These are phyloP conservation scores for Sesamia inferens DNA, from an alignment of 2,888 invertebrate genomes.

Conservation along the genomic window DNA sequence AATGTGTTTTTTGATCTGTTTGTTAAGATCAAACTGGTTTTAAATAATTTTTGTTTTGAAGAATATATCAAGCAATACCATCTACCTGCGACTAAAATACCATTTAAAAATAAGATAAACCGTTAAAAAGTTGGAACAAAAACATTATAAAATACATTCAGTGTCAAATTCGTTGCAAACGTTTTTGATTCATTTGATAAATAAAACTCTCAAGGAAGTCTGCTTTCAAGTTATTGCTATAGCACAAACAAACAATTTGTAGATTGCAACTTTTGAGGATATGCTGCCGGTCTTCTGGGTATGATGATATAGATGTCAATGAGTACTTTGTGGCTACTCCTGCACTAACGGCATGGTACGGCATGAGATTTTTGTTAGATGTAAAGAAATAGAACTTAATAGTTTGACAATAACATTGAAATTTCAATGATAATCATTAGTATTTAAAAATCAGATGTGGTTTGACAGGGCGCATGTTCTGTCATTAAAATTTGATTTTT, in stretches of 20 bases:
- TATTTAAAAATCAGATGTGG: no score
- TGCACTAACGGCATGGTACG: neutral
- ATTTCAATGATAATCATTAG: no score
- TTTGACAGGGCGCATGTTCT: no score
- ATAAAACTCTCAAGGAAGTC: constrained; percentile 5
- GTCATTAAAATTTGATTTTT: neutral
- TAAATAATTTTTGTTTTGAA: neutral
- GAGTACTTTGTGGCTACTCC: neutral
- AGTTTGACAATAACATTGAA: no score
- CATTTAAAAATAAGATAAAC: neutral
- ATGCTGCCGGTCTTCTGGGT: neutral
- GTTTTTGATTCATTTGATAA: no score
- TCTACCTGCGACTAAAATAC: neutral
- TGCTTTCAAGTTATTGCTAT: neutral
- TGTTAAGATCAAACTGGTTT: neutral
- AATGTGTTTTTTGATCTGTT: neutral
- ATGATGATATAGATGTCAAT: neutral
- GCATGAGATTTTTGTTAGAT: neutral
- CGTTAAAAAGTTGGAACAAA: constrained; percentile 11
- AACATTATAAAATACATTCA: constrained; percentile 10
- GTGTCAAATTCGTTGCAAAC: neutral
- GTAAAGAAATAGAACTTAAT: no score
- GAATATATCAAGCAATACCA: neutral
- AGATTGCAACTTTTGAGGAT: neutral
- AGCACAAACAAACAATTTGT: neutral